Percentiles rank a stretch among this genome's conserved stretches.
Conservation (phyloP, 2,888 invertebrate genomes). For the Panzeria rudis region DNA sequence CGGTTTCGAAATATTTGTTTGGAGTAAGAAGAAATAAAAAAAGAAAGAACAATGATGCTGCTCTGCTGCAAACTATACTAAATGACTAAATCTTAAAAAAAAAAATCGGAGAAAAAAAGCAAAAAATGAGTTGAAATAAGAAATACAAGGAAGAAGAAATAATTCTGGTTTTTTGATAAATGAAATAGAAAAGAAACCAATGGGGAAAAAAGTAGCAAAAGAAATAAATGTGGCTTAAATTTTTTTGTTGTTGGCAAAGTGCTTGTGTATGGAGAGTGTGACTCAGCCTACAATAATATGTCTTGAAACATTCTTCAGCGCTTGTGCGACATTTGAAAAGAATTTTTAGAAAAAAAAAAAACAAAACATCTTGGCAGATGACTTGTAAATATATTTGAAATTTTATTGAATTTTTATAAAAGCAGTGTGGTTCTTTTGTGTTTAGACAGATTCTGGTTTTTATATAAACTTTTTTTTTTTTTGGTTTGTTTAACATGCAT, state of each 20-base stretch:
- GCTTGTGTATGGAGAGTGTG: slow-evolving; percentile 48
- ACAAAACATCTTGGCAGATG: slow-evolving; percentile 27
- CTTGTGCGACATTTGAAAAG: slow-evolving; percentile 61
- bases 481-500: slow-evolving; percentile 26
- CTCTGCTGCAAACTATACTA: slow-evolving; percentile 21
- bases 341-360: slow-evolving; percentile 38
- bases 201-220: slow-evolving; percentile 24
- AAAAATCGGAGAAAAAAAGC: slow-evolving; percentile 7
- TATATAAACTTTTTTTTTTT: slow-evolving; percentile 41
- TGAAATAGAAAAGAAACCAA: slow-evolving; percentile 50
- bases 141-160: slow-evolving; percentile 33
- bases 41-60: slow-evolving; percentile 43
- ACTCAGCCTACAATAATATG: slow-evolving; percentile 66
- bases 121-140: slow-evolving; percentile 38
- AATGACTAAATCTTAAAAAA: slow-evolving; percentile 49
- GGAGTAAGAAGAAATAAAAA: not conserved
- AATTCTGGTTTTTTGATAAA: slow-evolving; percentile 53
- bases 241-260: slow-evolving; percentile 18
- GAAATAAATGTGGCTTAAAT: slow-evolving; percentile 31
- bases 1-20: slow-evolving; percentile 56
- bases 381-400: not conserved
- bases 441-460: slow-evolving; percentile 17
- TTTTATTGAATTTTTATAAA: slow-evolving; percentile 5
- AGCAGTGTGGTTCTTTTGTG: slow-evolving; percentile 7
- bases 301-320: slow-evolving; percentile 64